Evolutionary conservation across 2,113 vertebrate species (phyloP), one percentile per base, ranked within the genome.

Genomic region (Phrynosoma blainvillii): DNA sequence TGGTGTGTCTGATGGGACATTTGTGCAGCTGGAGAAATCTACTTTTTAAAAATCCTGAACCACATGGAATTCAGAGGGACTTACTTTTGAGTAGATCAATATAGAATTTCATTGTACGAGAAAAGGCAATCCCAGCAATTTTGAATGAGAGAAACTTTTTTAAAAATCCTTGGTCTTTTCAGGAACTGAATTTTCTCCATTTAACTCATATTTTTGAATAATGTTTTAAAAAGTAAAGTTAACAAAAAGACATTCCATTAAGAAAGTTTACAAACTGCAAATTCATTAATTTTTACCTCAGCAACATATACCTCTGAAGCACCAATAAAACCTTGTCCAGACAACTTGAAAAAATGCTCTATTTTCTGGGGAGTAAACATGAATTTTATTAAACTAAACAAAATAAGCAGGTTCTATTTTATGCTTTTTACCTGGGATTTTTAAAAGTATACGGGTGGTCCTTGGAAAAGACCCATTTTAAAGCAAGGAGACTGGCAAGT

Each of bases 401-500:
- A 68, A 52, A 13, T 76, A 82, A 4, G 13, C 59, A 76, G 66
- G 73, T 11, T 76, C 30, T 9, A 18, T 76, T 83, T 83, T 70
- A 23, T 84, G 1, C 9, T 20, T 56, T 83, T 83, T 36, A 68
- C 62, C 16, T 66, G 27, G 65, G 56, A 83, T 4, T 32, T 70
- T 52, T 73, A 66, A 25, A 23, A 47, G 47, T 76, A 66, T 21
- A 20, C 32, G 77, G 73, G 77, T 68, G 14, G 30, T 16, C 21
- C 79, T 54, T 36, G 79, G 79, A 27, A 68, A 88, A 76, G 1
- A 77, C 14, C 25, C 76, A 8, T 77, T 83, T 88, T 83, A 77
- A 82, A 82, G 16, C 62, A 77, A 54, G 80, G 59, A 76, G 32
- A 36, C 59, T 77, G 54, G 16, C n/a, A n/a, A 77, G 79, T 89